Evolutionary conservation across 2,797 vertebrate species (phyloP).

Genomic region (Delichon dasypus): DNA sequence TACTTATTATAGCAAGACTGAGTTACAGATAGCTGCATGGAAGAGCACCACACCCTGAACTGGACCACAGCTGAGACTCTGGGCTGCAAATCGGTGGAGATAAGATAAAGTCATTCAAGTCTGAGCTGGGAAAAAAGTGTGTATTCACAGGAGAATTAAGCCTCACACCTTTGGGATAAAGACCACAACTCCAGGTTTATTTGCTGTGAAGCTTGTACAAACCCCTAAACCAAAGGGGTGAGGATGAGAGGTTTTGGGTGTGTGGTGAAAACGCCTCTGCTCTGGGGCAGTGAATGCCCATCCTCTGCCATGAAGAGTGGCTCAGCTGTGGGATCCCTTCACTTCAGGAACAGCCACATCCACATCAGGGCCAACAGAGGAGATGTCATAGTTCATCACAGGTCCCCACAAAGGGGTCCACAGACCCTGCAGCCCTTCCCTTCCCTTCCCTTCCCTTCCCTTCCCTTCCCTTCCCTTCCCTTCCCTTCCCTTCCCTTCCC

Average conservation of each 20-base stretch:
- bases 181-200: neutral
- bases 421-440: neutral
- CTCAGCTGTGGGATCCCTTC: neutral
- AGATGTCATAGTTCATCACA: neutral
- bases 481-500: no score
- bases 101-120: neutral
- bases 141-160: neutral
- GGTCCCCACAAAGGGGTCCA: neutral
- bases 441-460: no score
- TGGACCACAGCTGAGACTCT: neutral
- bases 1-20: neutral
- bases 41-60: neutral
- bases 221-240: neutral
- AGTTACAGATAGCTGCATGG: neutral
- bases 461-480: no score
- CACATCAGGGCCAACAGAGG: neutral
- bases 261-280: no score
- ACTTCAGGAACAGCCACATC: neutral
- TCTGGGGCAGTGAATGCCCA: neutral
- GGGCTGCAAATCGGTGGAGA: no score
- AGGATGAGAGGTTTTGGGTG: neutral
- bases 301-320: neutral
- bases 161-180: neutral
- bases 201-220: neutral
- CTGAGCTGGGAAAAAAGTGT: neutral